A percentile compares a stretch with the other conserved stretches of the same genome.
Conservation (phyloP, 1,140 invertebrate species). For the Bombus confusus region DNA sequence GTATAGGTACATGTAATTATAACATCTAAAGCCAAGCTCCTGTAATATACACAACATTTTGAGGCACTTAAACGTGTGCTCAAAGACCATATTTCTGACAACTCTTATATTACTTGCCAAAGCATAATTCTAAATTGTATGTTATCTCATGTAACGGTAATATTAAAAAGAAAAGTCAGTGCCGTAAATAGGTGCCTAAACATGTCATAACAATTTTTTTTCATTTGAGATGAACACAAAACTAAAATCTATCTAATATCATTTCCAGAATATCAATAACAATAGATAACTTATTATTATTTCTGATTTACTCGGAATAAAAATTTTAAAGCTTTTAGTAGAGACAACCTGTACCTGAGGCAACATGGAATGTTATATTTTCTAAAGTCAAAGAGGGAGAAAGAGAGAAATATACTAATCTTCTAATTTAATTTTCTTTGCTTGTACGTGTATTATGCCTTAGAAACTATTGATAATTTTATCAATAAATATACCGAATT, state of each 20-base stretch:
- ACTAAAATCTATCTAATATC: constrained; percentile 51
- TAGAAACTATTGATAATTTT: constrained; percentile 8
- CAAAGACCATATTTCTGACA: constrained; percentile 79
- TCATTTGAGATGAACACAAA: constrained; percentile 49
- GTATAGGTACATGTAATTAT: constrained; percentile 81
- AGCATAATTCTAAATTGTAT: constrained; percentile 80
- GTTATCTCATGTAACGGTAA: constrained; percentile 77
- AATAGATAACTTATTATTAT: constrained; percentile 22
- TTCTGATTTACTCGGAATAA: constrained; percentile 30
- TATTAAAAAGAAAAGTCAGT: constrained; percentile 76
- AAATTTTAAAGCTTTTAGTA: constrained; percentile 51
- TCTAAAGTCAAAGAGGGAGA: background rate
- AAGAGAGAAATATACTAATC: background rate
- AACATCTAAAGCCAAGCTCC: constrained; percentile 77
- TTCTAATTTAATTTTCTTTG: constrained; percentile 35
- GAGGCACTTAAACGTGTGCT: constrained; percentile 83
- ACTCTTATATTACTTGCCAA: constrained; percentile 77
- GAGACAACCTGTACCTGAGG: constrained; percentile 38
- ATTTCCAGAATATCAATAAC: constrained; percentile 77
- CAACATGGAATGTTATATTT: constrained; percentile 58
- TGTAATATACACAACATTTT: constrained; percentile 82
- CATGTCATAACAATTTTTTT: constrained; percentile 63
- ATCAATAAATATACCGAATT: constrained; percentile 25
- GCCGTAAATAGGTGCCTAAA: constrained; percentile 71
- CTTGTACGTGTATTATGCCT: background rate